Evolutionary conservation across 2,113 vertebrate genomes (phyloP).

Genomic region (Odontophorus gujanensis): DNA sequence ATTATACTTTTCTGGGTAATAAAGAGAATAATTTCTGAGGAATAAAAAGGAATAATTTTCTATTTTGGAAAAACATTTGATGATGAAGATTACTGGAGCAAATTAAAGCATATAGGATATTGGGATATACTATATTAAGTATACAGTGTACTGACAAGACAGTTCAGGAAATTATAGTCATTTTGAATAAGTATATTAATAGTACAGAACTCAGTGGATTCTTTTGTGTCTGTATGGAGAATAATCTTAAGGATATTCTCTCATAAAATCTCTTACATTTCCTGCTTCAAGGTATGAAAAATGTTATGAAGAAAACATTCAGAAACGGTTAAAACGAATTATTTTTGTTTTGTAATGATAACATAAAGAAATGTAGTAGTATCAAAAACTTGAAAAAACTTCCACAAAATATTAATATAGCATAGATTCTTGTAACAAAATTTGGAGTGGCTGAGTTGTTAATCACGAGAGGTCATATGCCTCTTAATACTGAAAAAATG

Average conservation of each 20-base stretch:
- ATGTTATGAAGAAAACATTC: neutral
- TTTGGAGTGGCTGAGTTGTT: neutral
- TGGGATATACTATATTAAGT: no score
- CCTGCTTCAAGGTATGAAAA: neutral
- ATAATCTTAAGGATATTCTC: neutral
- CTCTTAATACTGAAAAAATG: neutral
- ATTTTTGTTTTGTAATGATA: neutral
- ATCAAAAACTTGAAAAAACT: neutral
- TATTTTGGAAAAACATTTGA: constrained; percentile 1
- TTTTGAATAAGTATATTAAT: neutral
- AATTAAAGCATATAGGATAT: neutral
- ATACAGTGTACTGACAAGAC: neutral
- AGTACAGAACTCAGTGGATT: neutral
- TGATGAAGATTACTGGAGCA: neutral
- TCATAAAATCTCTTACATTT: neutral
- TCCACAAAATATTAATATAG: neutral
- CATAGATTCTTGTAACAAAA: neutral
- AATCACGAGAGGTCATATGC: neutral
- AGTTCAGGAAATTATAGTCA: neutral
- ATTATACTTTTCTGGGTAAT: neutral
- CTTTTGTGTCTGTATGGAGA: neutral
- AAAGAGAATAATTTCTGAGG: neutral
- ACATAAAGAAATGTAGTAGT: neutral
- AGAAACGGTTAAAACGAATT: neutral
- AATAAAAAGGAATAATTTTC: neutral